phyloP scores from a whole-genome alignment of 2,797 vertebrate species.

The Myotis findleyi region DNA sequence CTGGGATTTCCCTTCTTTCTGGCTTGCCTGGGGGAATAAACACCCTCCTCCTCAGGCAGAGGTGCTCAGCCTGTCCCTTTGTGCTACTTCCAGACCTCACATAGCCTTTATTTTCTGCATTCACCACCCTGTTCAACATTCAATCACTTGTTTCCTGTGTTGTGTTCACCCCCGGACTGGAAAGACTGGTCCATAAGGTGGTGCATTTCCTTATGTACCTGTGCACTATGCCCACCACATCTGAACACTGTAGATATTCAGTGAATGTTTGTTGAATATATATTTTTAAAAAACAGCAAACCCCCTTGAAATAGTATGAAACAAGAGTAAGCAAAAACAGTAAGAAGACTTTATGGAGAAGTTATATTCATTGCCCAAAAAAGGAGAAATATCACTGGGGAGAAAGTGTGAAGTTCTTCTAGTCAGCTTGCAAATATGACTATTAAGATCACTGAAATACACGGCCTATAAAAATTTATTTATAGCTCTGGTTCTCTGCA shows the following conservation, averaged over 20 bases:
- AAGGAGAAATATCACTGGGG: constrained; percentile 39
- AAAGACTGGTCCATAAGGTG: background rate
- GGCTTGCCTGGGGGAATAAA: background rate
- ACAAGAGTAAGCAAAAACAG: constrained; percentile 22
- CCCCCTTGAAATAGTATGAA: constrained; percentile 35
- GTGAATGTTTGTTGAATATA: background rate
- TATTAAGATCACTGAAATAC: background rate
- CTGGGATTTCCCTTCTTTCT: background rate
- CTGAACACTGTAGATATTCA: background rate
- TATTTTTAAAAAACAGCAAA: background rate
- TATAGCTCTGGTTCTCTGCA: background rate
- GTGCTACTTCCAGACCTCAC: background rate
- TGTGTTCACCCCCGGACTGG: background rate
- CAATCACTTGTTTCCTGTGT: background rate
- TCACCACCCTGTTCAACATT: background rate
- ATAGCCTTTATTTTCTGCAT: no score
- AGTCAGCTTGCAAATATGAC: background rate
- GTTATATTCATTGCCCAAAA: constrained; percentile 38
- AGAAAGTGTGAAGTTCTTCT: background rate
- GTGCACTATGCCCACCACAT: background rate
- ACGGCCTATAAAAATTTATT: background rate
- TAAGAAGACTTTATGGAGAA: constrained; percentile 14
- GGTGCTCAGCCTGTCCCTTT: background rate
- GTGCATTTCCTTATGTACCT: background rate
- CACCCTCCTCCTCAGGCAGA: background rate